These are phyloP conservation scores for Aselliscus stoliczkanus DNA, from an alignment of 2,797 vertebrate genomes.

Conservation along the genomic window DNA sequence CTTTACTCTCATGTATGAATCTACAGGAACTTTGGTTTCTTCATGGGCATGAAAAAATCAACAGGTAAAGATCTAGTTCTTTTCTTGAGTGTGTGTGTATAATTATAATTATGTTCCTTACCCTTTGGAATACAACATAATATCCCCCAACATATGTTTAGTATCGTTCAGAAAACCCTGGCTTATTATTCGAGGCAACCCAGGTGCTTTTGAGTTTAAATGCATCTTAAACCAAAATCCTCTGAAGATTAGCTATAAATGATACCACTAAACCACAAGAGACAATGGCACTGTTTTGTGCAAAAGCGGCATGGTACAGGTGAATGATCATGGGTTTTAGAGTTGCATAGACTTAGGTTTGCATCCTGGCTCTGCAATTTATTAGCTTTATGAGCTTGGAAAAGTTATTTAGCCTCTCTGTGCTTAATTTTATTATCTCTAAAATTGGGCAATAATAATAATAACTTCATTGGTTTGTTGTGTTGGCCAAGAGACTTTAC, in stretches of 20 bases:
- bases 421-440: background rate
- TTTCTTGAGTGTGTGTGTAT: background rate
- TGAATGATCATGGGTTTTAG: background rate
- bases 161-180: background rate
- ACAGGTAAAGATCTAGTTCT: background rate
- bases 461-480: background rate
- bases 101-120: background rate
- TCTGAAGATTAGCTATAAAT: background rate
- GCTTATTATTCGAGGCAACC: background rate
- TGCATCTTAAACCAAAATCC: background rate
- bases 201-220: background rate
- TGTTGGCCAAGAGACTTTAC: background rate
- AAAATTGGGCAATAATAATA: background rate
- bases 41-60: fast-evolving
- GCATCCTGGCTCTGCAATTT: background rate
- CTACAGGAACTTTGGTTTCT: background rate
- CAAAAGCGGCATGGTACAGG: background rate
- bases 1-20: background rate
- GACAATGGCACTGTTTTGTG: background rate
- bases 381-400: background rate
- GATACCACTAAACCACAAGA: background rate
- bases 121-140: background rate
- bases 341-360: background rate
- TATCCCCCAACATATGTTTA: background rate
- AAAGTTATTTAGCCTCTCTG: background rate